Evolutionary conservation across 2,113 vertebrate species (phyloP).

Genomic region (Neoarius graeffei): DNA sequence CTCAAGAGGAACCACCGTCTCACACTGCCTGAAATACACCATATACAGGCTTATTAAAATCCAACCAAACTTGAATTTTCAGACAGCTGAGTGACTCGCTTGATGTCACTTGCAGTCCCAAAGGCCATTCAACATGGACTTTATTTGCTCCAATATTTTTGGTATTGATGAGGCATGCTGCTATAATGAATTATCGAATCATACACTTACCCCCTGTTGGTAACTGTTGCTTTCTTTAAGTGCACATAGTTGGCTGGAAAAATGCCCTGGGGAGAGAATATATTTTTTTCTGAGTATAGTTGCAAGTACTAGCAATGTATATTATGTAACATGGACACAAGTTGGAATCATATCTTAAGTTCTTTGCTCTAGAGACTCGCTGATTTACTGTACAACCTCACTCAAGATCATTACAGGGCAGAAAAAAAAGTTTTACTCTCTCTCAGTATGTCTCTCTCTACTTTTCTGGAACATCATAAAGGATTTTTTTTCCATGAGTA

Average conservation of each 20-base stretch:
- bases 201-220: slow-evolving; percentile 76
- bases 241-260: slow-evolving; percentile 78
- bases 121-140: slow-evolving; percentile 9
- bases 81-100: not conserved
- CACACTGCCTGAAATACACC: slow-evolving; percentile 79
- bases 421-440: not conserved
- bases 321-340: slow-evolving; percentile 12
- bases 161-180: slow-evolving; percentile 18
- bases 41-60: slow-evolving; percentile 10
- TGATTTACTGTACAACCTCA: slow-evolving; percentile 33
- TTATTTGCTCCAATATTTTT: slow-evolving; percentile 8
- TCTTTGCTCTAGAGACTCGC: slow-evolving; percentile 31
- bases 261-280: slow-evolving; percentile 68
- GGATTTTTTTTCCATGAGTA: slow-evolving; percentile 3
- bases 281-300: not conserved
- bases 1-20: slow-evolving; percentile 94
- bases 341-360: slow-evolving; percentile 25
- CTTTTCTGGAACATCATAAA: not conserved
- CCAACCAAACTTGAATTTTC: not conserved
- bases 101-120: not conserved
- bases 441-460: not conserved
- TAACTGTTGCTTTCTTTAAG: slow-evolving; percentile 79
- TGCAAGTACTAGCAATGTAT: not conserved
- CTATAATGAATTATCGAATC: slow-evolving; percentile 25
- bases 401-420: not conserved